Evolutionary conservation across 1,140 invertebrate species (phyloP), one percentile per base, ranked within the genome.

Genomic region (Xylocopa sonorina): DNA sequence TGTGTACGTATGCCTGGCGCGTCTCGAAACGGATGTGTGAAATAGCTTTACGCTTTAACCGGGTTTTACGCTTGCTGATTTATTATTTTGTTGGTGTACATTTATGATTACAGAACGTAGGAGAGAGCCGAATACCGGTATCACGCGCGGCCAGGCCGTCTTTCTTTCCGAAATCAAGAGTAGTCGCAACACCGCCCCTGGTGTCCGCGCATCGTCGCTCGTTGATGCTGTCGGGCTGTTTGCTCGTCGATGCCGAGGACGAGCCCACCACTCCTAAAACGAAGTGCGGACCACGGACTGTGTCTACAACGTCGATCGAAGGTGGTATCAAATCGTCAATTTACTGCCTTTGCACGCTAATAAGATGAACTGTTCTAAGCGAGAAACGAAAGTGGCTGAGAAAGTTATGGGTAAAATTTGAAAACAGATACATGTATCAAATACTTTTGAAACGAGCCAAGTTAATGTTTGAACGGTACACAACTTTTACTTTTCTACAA

Each of bases 101-200:
- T 46, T 16, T 63, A 7, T 75, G 69, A 58, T 89, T 87, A 9
- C 84, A 92, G 91, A 92, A 91, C 78, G 81, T 87, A 79, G 88
- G 88, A 74, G 91, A 92, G 82, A 92, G 90, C 57, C 88, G 90
- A 69, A 91, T 92, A 82, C 91, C 90, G 64, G 83, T 91, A 60
- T 87, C 90, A 67, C 83, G 90, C 62, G 85, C 88, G 29, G 79
- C 87, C 10, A 85, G 90, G n/a, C 90, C 90, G n/a, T 91, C 91
- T 53, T 89, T 91, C 68, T 85, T 92, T 50, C 89, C 90, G 10
- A 92, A 92, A 80, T 80, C 88, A 29, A 88, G 87, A 78, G 80
- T 89, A 18, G 71, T 90, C 16, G 84, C 77, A 3, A 78, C 86
- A 6, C 72, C 86, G 51, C 88, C 88, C 12, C 80, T 84, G 32